Evolutionary conservation across 2,113 vertebrate species (phyloP).

Genomic region (Mus spicilegus): DNA sequence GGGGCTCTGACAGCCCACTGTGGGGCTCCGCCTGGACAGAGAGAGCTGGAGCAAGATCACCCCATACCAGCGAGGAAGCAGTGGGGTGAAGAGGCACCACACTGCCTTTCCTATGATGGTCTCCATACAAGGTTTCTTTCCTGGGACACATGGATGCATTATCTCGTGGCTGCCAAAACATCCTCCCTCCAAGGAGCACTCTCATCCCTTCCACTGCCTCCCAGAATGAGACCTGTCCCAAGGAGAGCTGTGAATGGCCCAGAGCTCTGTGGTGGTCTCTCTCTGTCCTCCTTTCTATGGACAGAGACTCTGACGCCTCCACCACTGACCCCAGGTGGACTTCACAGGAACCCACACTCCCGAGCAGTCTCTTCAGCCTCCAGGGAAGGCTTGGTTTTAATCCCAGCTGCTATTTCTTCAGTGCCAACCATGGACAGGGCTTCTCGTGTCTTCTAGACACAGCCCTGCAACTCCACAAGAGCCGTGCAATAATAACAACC

Average conservation of each 20-base stretch:
- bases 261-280: not conserved
- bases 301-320: not conserved
- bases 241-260: not conserved
- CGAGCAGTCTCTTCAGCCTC: not conserved
- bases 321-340: not conserved
- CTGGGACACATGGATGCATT: not conserved
- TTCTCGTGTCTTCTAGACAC: not conserved
- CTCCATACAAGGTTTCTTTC: conserved; percentile 6
- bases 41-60: not conserved
- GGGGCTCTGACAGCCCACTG: not conserved
- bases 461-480: not conserved
- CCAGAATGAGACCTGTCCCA: not conserved
- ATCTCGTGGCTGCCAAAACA: not conserved
- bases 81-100: not conserved
- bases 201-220: not conserved
- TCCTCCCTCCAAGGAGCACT: not conserved
- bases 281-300: not conserved
- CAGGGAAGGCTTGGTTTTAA: not conserved
- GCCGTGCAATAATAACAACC: not conserved
- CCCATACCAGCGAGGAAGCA: not conserved
- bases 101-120: not conserved
- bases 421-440: conserved; percentile 39
- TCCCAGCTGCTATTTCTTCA: conserved; percentile 64
- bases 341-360: not conserved
- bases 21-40: not conserved